Conservation (phyloP, 2,113 vertebrate genomes). For the Ochotona princeps region DNA sequence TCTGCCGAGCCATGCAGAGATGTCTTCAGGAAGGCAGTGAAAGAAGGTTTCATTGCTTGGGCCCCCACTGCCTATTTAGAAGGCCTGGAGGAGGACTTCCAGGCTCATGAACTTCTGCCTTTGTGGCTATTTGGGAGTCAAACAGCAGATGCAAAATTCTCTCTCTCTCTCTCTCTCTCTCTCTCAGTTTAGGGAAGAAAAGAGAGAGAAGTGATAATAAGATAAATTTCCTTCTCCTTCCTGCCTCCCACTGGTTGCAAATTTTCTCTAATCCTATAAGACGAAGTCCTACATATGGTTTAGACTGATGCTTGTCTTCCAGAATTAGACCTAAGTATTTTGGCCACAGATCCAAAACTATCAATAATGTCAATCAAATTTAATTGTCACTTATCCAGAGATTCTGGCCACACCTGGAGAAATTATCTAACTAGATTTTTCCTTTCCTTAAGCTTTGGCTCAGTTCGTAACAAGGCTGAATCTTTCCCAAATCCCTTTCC, state of each 20-base stretch:
- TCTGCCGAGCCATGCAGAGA: neutral
- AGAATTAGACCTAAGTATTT: neutral
- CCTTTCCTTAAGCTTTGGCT: constrained; percentile 11
- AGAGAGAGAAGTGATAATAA: neutral
- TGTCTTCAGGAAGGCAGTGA: too few species aligned
- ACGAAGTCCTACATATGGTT: neutral
- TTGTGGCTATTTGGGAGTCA: too few species aligned
- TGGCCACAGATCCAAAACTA: neutral
- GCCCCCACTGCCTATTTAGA: too few species aligned
- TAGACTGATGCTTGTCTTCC: neutral
- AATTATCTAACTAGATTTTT: neutral
- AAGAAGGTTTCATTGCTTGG: too few species aligned
- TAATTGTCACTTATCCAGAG: neutral
- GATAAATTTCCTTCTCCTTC: neutral
- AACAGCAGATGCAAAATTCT: too few species aligned
- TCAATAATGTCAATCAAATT: neutral
- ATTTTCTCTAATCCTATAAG: neutral
- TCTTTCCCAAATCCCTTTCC: neutral
- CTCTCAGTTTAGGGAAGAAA: too few species aligned
- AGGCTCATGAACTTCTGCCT: too few species aligned
- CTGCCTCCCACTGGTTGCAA: neutral
- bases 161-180: too few species aligned
- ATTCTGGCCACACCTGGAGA: neutral
- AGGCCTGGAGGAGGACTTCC: too few species aligned
- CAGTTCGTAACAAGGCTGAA: neutral